These are phyloP conservation scores for Climacteris rufus DNA, from an alignment of 2,113 vertebrate species.

Conservation along the genomic window DNA sequence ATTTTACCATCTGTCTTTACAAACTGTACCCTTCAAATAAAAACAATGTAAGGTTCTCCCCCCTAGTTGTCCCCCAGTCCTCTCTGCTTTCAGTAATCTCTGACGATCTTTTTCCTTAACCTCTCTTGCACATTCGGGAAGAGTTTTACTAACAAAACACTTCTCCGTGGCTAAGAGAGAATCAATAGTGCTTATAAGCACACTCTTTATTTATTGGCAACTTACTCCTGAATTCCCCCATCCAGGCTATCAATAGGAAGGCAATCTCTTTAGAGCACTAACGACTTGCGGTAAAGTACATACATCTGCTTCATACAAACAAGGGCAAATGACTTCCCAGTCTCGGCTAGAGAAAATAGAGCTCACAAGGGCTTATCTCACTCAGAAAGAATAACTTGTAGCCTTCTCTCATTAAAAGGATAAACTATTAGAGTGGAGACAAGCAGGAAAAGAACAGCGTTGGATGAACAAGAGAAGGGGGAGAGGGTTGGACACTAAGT, in stretches of 20 bases:
- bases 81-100: not conserved
- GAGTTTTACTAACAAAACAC: conserved; percentile 50
- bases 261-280: conserved; percentile 55
- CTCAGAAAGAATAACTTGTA: conserved; percentile 24
- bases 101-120: not conserved
- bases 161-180: not conserved
- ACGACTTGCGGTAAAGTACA: conserved; percentile 60
- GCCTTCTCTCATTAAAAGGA: conserved; percentile 22
- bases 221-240: conserved; percentile 16
- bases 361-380: not conserved
- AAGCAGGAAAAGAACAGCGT: not conserved
- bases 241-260: conserved; percentile 42
- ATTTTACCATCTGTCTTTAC: not conserved
- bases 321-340: conserved; percentile 57
- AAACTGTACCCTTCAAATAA: not conserved
- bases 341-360: conserved; percentile 28
- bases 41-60: not conserved
- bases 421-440: not conserved
- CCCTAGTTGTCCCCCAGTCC: not conserved
- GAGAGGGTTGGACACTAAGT: not conserved
- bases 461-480: not conserved
- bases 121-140: conserved; percentile 22
- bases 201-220: conserved; percentile 62
- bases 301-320: conserved; percentile 60
- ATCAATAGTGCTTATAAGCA: conserved; percentile 58